Conservation (phyloP, 2,888 invertebrate genomes). For the Pammene fasciana region DNA sequence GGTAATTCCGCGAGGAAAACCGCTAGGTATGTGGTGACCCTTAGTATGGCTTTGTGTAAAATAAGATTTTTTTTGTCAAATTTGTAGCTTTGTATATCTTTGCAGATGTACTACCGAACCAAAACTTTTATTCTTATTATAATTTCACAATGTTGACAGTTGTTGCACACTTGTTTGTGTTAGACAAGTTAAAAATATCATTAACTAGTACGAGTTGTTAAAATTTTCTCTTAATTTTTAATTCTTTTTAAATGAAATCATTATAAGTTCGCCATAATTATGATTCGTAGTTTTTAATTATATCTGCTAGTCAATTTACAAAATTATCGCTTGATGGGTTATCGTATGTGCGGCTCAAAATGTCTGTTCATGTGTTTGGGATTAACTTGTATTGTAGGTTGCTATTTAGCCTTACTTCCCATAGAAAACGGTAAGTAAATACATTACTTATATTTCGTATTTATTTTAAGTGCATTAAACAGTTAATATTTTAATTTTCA, state of each 20-base stretch:
- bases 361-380: conserved; percentile 71
- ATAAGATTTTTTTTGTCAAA: no score
- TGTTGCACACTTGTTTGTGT: not conserved
- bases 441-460: conserved; percentile 11
- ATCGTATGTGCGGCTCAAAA: conserved; percentile 67
- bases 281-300: conserved; percentile 21
- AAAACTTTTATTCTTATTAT: not conserved
- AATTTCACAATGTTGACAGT: not conserved
- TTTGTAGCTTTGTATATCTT: no score
- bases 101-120: no score
- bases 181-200: conserved; percentile 20
- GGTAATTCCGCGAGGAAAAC: no score
- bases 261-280: conserved; percentile 32
- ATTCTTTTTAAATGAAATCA: conserved; percentile 50
- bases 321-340: conserved; percentile 70
- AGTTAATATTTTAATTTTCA: conserved; percentile 48
- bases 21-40: no score
- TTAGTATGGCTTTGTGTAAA: no score
- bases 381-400: conserved; percentile 74
- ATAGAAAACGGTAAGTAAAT: conserved; percentile 66
- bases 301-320: conserved; percentile 57
- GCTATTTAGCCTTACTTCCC: conserved; percentile 75
- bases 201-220: not conserved
- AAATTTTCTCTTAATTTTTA: conserved; percentile 13
- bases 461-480: conserved; percentile 29